Evolutionary conservation across 2,113 vertebrate species (phyloP).

Genomic region (Phalacrocorax brasilianus): DNA sequence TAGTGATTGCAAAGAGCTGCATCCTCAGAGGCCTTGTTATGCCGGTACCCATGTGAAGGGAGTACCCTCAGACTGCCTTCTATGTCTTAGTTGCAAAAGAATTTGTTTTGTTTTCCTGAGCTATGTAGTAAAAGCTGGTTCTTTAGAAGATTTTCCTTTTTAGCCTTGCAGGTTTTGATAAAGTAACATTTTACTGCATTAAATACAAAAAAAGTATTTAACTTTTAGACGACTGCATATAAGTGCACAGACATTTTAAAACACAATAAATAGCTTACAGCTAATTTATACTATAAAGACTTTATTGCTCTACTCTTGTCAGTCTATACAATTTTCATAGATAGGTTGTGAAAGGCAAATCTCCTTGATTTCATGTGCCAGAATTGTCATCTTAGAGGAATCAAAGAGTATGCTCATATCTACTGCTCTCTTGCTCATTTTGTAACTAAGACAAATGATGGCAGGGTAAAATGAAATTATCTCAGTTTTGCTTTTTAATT

Average conservation of each 20-base stretch:
- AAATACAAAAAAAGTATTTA: background rate
- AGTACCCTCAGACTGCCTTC: constrained; percentile 38
- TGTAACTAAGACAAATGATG: background rate
- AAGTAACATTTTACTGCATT: background rate
- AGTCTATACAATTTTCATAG: background rate
- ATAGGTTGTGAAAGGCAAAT: background rate
- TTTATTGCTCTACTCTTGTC: background rate
- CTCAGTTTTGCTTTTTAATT: background rate
- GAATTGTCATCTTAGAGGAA: background rate
- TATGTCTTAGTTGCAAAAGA: constrained; percentile 59
- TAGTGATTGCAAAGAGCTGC: constrained; percentile 70
- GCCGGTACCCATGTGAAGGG: constrained; percentile 30
- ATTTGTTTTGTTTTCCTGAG: constrained; percentile 64
- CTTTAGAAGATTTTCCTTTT: background rate
- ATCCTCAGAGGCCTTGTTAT: constrained; percentile 76
- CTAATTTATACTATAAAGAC: background rate
- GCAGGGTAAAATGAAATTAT: background rate
- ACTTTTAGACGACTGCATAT: background rate
- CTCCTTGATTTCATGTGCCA: background rate
- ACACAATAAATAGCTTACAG: background rate
- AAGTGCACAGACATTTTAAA: background rate
- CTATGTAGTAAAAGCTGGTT: constrained; percentile 24
- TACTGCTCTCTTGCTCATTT: background rate
- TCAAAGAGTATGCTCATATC: background rate
- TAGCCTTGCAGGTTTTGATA: background rate